These are phyloP conservation scores for Laothoe populi DNA, from an alignment of 2,888 invertebrate species.

Conservation along the genomic window DNA sequence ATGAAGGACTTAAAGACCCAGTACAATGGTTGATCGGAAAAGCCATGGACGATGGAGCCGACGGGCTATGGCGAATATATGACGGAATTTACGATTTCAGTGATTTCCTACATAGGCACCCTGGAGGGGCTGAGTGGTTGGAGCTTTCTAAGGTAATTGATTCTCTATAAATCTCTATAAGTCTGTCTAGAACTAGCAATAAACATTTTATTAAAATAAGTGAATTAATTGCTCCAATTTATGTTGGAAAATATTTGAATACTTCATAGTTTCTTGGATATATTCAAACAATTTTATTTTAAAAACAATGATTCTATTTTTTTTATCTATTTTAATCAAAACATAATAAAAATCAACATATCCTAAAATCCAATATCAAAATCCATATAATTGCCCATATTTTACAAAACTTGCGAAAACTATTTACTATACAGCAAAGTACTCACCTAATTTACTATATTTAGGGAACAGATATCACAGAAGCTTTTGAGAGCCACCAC, in stretches of 20 bases:
- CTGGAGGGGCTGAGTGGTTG: constrained; percentile 93
- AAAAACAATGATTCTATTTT: too few species aligned
- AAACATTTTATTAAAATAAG: too few species aligned
- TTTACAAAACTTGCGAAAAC: too few species aligned
- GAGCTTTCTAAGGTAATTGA: constrained; percentile 85
- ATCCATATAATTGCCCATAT: too few species aligned
- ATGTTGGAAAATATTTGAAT: not conserved
- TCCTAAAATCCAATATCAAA: too few species aligned
- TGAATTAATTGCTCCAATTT: too few species aligned
- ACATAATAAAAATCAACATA: too few species aligned
- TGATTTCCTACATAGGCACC: constrained; percentile 91
- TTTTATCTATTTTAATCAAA: too few species aligned
- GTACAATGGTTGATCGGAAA: constrained; percentile 87
- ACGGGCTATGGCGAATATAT: constrained; percentile 91
- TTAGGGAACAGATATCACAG: constrained; percentile 87
- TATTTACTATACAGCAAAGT: not conserved
- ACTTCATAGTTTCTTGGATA: not conserved
- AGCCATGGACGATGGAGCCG: constrained; percentile 88
- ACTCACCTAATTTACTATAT: constrained; percentile 40
- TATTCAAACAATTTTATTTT: too few species aligned
- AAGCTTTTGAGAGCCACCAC: constrained; percentile 86
- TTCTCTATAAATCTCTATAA: constrained; percentile 4
- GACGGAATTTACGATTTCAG: constrained; percentile 93
- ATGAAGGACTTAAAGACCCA: constrained; percentile 70
- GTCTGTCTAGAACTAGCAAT: too few species aligned